A percentile compares a stretch with the other conserved stretches of the same genome.
These are phyloP conservation scores for Poecilia gillii DNA, from an alignment of 2,797 vertebrate species.

Conservation along the genomic window DNA sequence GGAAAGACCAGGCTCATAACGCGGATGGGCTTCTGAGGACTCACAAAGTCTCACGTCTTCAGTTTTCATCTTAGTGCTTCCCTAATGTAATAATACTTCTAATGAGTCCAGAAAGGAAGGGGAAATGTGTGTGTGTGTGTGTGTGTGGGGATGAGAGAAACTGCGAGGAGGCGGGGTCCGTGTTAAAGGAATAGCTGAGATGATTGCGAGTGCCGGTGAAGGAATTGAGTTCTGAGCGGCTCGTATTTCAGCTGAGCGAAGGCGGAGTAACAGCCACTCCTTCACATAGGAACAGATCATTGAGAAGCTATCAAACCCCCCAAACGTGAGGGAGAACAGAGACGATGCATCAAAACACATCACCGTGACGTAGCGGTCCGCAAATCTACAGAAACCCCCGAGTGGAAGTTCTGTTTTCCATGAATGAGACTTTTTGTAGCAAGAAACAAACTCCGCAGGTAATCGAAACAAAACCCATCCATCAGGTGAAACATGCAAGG, in stretches of 20 bases:
- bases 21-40: constrained; percentile 7
- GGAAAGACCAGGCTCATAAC: constrained; percentile 24
- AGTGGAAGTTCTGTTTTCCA: not conserved
- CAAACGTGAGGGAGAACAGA: not conserved
- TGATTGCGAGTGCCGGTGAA: constrained; percentile 61
- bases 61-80: constrained; percentile 31
- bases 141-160: constrained; percentile 11
- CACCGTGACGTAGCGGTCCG: not conserved
- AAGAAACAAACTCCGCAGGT: too few relatives aligned
- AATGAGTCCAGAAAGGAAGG: constrained; percentile 10
- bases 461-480: not conserved
- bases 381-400: not conserved
- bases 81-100: constrained; percentile 50
- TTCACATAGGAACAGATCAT: not conserved
- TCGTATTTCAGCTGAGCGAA: constrained; percentile 58
- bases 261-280: constrained; percentile 5
- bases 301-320: not conserved
- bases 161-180: not conserved
- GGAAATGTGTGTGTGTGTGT: constrained; percentile 16
- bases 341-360: not conserved
- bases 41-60: constrained; percentile 9
- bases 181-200: constrained; percentile 64
- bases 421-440: not conserved
- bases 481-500: not conserved
- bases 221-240: constrained; percentile 62